These are phyloP conservation scores for Petrocephalus sullivani DNA, from an alignment of 2,797 vertebrate genomes.

Conservation along the genomic window DNA sequence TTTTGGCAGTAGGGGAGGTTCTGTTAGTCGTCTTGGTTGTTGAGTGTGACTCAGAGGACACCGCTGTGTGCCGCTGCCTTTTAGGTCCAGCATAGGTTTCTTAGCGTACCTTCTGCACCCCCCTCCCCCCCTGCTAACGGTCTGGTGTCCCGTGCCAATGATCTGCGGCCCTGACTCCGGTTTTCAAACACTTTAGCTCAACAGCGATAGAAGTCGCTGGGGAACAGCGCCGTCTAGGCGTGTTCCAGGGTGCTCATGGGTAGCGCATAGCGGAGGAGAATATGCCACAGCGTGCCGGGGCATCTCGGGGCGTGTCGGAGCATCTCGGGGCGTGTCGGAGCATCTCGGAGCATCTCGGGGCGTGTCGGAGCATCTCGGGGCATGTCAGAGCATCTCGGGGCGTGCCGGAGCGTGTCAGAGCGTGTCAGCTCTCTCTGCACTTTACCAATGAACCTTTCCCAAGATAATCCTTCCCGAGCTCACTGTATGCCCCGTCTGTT, in stretches of 20 bases:
- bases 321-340: not conserved
- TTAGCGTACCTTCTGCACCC: not conserved
- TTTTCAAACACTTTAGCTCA: not conserved
- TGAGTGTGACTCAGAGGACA: not conserved
- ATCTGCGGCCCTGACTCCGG: slow-evolving; percentile 26
- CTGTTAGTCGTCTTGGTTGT: not conserved
- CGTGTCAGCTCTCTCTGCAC: slow-evolving; percentile 1
- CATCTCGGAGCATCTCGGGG: not conserved
- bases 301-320: not conserved
- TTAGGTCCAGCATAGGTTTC: not conserved
- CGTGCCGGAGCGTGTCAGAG: not conserved
- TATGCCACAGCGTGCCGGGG: not conserved
- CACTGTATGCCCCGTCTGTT: not conserved
- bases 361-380: not conserved
- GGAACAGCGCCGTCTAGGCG: not conserved
- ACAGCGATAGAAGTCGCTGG: not conserved
- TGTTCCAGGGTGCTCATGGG: too few species aligned
- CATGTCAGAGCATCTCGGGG: not conserved
- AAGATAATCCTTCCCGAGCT: not conserved
- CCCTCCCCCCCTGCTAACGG: slow-evolving; percentile 14
- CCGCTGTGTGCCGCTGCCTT: not conserved
- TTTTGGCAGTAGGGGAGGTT: not conserved
- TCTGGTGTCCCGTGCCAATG: slow-evolving; percentile 41
- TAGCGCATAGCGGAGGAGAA: not conserved
- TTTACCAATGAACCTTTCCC: not conserved